phyloP scores from a whole-genome alignment of 35 echinoderm and acorn worm species.

The Acanthaster planci region DNA sequence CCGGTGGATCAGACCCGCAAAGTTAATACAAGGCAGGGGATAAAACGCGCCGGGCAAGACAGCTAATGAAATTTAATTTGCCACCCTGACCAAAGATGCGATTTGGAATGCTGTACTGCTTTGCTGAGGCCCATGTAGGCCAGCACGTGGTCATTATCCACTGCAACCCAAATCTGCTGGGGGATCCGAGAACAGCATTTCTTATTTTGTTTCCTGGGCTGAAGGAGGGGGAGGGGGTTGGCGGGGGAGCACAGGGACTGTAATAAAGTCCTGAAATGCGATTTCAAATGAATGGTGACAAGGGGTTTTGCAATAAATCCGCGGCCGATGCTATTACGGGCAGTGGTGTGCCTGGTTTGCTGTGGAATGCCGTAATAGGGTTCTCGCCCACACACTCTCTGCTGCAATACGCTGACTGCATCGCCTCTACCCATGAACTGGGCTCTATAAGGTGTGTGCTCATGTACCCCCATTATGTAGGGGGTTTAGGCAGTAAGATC shows the following conservation, averaged over 20 bases:
- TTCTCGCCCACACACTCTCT: too few species aligned
- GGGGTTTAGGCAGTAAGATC: conserved; percentile 1
- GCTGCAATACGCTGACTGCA: too few species aligned
- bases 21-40: background rate
- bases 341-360: background rate
- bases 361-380: too few species aligned
- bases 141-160: background rate
- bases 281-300: conserved; percentile 27
- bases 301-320: conserved; percentile 20
- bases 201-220: background rate
- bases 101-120: conserved; percentile 7
- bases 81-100: background rate
- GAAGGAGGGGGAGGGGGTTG: too few species aligned
- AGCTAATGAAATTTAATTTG: conserved; percentile 20
- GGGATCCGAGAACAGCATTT: background rate
- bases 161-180: too few species aligned
- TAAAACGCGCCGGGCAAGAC: background rate
- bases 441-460: too few species aligned
- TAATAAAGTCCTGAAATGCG: conserved; percentile 19
- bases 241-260: background rate
- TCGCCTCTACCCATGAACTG: too few species aligned
- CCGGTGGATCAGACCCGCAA: background rate
- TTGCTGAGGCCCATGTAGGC: background rate
- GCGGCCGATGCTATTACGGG: background rate
- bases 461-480: background rate